Conservation (phyloP, 2,113 vertebrate species). For the Piaya cayana region DNA sequence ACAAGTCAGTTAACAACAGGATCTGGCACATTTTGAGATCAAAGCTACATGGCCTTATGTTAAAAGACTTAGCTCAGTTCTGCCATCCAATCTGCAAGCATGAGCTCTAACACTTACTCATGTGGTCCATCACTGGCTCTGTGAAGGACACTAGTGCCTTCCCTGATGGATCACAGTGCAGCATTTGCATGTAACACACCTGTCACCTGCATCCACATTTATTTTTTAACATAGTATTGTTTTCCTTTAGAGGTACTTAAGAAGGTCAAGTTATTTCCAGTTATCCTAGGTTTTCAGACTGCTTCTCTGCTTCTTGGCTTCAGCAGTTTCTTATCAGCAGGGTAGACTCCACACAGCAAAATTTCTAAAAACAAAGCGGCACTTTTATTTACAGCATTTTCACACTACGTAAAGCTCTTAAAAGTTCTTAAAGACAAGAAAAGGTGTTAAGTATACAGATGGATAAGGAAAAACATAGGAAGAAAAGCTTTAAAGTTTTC, state of each 20-base stretch:
- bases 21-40: background rate
- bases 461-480: background rate
- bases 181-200: background rate
- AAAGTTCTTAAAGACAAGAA: background rate
- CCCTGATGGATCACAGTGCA: background rate
- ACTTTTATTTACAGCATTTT: background rate
- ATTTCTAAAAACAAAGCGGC: background rate
- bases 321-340: background rate
- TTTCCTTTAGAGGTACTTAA: background rate
- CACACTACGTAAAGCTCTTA: background rate
- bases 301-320: background rate
- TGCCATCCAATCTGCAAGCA: background rate
- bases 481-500: background rate
- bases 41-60: background rate
- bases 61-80: background rate
- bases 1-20: background rate
- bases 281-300: background rate
- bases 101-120: background rate
- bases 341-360: background rate
- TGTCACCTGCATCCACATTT: background rate
- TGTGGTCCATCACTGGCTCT: accelerated
- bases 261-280: background rate
- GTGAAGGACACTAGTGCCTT: background rate
- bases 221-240: background rate
- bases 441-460: background rate